Conservation (phyloP, 2,113 vertebrate genomes). For the Melospiza melodia region DNA sequence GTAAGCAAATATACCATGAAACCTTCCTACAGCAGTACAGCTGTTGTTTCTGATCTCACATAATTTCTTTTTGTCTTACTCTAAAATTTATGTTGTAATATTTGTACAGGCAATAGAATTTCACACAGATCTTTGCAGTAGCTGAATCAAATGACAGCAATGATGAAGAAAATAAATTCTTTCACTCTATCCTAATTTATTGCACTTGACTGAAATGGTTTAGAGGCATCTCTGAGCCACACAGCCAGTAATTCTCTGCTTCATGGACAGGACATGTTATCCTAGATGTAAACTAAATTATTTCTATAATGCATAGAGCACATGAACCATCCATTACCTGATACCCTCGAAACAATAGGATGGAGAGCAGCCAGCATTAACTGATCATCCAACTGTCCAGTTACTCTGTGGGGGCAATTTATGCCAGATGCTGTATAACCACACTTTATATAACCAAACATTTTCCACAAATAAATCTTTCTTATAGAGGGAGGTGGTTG, state of each 20-base stretch:
- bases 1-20: not conserved
- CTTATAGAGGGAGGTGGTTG: not conserved
- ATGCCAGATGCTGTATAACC: conserved; percentile 32
- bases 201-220: conserved; percentile 11
- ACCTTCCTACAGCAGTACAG: not conserved
- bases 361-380: conserved; percentile 38
- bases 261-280: conserved; percentile 6
- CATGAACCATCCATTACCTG: conserved; percentile 26
- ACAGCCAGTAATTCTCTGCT: conserved; percentile 3
- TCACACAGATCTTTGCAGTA: not conserved
- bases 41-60: not conserved
- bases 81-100: not conserved
- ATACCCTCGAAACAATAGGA: conserved; percentile 10
- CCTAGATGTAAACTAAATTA: not conserved
- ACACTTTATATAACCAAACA: not conserved
- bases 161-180: conserved; percentile 23
- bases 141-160: not conserved
- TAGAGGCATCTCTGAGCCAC: conserved; percentile 6
- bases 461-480: conserved; percentile 49
- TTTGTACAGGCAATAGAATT: conserved; percentile 10
- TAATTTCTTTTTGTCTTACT: not conserved
- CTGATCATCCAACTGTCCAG: conserved; percentile 17
- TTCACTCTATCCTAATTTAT: conserved; percentile 24
- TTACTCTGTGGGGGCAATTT: conserved; percentile 13
- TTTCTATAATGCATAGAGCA: conserved; percentile 6